Percentiles rank a stretch among this genome's conserved stretches.
Conservation (phyloP, 2,888 invertebrate genomes). For the Apamea sordens region DNA sequence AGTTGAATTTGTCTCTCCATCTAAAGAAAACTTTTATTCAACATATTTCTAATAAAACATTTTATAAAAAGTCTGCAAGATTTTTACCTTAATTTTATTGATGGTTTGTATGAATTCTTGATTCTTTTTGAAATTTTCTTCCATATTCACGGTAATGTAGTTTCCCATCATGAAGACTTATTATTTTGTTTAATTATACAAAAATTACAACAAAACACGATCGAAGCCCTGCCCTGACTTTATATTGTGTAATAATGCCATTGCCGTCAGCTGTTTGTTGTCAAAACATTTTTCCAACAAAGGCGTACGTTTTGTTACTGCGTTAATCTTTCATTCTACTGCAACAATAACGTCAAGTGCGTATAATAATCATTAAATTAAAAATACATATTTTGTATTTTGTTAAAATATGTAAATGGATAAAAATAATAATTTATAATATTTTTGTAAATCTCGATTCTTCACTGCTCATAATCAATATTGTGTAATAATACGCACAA, state of each 20-base stretch:
- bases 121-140: constrained; percentile 92
- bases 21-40: constrained; percentile 78
- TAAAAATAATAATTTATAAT: background rate
- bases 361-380: too few relatives aligned
- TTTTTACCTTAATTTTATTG: constrained; percentile 91
- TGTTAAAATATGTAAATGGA: background rate
- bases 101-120: constrained; percentile 92
- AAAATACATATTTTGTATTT: background rate
- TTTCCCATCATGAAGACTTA: constrained; percentile 89
- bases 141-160: constrained; percentile 90
- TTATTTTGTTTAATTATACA: constrained; percentile 42
- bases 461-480: constrained; percentile 32
- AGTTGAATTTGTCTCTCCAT: constrained; percentile 95
- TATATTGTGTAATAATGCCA: constrained; percentile 46
- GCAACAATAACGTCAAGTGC: background rate
- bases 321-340: background rate
- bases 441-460: constrained; percentile 18
- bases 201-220: constrained; percentile 56
- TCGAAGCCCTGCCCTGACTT: constrained; percentile 51
- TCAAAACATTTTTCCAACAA: constrained; percentile 52
- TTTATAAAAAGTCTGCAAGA: background rate
- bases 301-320: constrained; percentile 43
- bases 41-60: constrained; percentile 13
- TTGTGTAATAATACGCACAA: constrained; percentile 6
- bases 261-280: constrained; percentile 60